Percentiles rank a stretch among this genome's conserved stretches.
Conservation (phyloP, 2,888 invertebrate species). For the Ecdyonurus torrentis region DNA sequence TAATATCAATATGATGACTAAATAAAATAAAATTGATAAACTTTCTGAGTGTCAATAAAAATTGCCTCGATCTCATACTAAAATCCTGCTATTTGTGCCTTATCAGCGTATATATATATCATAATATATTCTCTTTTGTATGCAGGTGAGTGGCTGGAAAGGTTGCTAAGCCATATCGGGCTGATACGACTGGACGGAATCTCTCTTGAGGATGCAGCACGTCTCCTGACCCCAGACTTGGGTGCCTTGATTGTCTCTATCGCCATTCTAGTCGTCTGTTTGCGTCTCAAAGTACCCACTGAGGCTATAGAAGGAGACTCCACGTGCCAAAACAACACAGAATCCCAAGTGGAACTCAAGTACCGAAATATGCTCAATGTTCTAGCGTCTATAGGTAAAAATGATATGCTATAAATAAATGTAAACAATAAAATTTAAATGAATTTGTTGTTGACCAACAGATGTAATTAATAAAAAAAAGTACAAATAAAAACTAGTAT, state of each 20-base stretch:
- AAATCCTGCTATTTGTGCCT: neutral
- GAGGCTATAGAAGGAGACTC: too few species aligned
- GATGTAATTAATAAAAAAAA: too few species aligned
- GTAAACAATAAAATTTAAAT: too few species aligned
- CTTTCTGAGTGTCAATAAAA: neutral
- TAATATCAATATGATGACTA: slow-evolving; percentile 1
- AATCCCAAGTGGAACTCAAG: neutral
- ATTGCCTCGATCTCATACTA: neutral
- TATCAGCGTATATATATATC: too few species aligned
- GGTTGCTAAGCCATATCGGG: slow-evolving; percentile 48
- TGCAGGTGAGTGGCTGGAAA: slow-evolving; percentile 36
- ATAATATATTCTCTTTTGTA: too few species aligned
- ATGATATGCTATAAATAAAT: neutral
- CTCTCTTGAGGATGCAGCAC: slow-evolving; percentile 42
- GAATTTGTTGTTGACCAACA: too few species aligned
- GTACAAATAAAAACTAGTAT: too few species aligned
- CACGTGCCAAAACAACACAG: neutral
- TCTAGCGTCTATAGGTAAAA: slow-evolving; percentile 5
- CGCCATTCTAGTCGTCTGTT: slow-evolving; percentile 28
- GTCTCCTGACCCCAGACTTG: slow-evolving; percentile 64
- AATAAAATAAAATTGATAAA: neutral
- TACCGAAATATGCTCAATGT: neutral
- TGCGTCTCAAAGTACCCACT: neutral
- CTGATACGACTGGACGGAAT: slow-evolving; percentile 43
- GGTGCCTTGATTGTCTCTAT: slow-evolving; percentile 23